A percentile compares a stretch with the other conserved stretches of the same genome.
phyloP scores from a whole-genome alignment of 2,113 vertebrate species.

The Eulemur macaco region DNA sequence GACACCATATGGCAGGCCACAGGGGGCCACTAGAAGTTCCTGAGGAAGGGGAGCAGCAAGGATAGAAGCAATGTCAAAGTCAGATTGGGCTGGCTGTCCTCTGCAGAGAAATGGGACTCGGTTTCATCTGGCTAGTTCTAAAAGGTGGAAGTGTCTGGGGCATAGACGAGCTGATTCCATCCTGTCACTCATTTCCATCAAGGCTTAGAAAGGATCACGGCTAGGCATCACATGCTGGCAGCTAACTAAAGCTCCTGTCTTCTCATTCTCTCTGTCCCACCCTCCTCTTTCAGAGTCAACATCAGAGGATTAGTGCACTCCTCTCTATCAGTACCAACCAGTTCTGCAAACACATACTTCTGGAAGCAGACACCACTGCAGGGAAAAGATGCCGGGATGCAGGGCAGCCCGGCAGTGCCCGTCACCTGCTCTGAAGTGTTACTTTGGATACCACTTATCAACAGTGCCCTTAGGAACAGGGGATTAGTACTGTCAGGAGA shows the following conservation, averaged over 20 bases:
- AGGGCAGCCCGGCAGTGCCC: not conserved
- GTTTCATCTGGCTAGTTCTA: not conserved
- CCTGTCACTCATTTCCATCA: not conserved
- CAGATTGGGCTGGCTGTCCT: not conserved
- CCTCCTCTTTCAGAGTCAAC: not conserved
- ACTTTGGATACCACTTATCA: conserved; percentile 30
- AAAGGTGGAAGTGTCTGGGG: not conserved
- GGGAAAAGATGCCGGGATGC: not conserved
- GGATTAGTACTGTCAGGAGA: conserved; percentile 9
- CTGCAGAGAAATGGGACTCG: not conserved
- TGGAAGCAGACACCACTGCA: not conserved
- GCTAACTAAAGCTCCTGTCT: not conserved
- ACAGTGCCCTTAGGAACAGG: not conserved
- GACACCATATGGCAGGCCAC: not conserved
- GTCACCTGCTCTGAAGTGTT: not conserved
- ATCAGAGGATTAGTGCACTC: not conserved
- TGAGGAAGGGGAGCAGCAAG: not conserved
- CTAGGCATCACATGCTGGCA: not conserved
- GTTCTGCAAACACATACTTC: not conserved
- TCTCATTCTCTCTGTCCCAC: not conserved
- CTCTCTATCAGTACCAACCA: not conserved
- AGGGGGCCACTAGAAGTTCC: not conserved
- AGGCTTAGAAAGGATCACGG: not conserved
- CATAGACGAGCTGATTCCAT: not conserved
- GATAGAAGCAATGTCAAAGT: not conserved